phyloP scores from a whole-genome alignment of 2,113 vertebrate genomes.

The Xenus cinereus region DNA sequence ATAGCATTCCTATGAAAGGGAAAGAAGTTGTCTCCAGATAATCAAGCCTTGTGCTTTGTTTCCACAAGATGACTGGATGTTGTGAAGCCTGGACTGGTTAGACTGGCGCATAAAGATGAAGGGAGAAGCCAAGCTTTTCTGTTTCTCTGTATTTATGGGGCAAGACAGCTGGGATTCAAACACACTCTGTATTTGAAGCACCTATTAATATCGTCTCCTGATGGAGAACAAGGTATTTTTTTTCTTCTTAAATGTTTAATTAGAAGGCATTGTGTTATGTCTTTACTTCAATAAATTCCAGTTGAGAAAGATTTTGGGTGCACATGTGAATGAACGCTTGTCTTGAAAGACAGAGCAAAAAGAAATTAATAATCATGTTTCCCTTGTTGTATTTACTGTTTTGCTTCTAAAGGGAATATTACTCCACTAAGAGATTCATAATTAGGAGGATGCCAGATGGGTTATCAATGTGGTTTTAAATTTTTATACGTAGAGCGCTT shows the following conservation, averaged over 20 bases:
- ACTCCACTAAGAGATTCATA: constrained; percentile 71
- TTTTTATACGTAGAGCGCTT: constrained; percentile 72
- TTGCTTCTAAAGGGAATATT: constrained; percentile 74
- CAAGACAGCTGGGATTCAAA: constrained; percentile 43
- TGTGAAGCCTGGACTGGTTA: not conserved
- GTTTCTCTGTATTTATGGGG: not conserved
- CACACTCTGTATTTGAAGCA: constrained; percentile 18
- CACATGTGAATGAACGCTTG: constrained; percentile 31
- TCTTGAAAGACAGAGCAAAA: constrained; percentile 74
- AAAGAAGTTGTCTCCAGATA: not conserved
- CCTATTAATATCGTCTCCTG: constrained; percentile 19
- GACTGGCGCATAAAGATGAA: not conserved
- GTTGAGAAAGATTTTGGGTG: constrained; percentile 45
- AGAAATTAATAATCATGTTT: constrained; percentile 73
- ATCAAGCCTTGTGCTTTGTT: not conserved
- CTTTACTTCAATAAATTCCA: constrained; percentile 45
- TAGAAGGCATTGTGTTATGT: constrained; percentile 1
- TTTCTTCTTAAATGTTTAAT: constrained; percentile 41
- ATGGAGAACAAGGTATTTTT: constrained; percentile 3
- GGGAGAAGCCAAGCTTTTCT: not conserved
- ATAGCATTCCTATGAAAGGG: not conserved
- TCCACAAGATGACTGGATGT: not conserved
- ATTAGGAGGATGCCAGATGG: constrained; percentile 77
- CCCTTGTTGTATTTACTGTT: constrained; percentile 70
- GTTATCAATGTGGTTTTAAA: constrained; percentile 79